Base-by-base conservation (phyloP, 2,888 invertebrate genomes). In the Leucophora obtusa region DNA sequence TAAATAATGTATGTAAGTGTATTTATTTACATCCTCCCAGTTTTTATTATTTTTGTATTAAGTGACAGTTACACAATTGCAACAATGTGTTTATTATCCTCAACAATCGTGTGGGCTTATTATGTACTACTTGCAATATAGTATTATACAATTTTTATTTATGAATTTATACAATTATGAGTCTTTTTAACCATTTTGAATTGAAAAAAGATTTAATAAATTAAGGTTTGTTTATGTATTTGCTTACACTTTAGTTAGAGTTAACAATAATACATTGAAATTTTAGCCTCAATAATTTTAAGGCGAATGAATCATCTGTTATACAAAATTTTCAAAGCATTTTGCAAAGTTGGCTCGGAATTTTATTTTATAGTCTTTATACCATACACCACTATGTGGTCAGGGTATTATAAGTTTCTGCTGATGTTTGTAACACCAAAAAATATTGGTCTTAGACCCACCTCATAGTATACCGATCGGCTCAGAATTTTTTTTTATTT, bases 1-100 rank as follows among this genome's bases (percentile, higher is more conserved):
- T 38, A 38, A 38, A 38, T 38, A 14, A 47, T n/a, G 14, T 43
- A 43, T 43, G n/a, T 38, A 38, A 38, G 38, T 47, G 43, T n/a
- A 14, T 14, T 54, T 14, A 66, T 71, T 77, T 72, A 50, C 18
- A 53, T 54, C 35, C 60, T 56, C 15, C 10, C 1, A 43, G 38
- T 43, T 18, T 10, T 15, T 10, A 56, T 56, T 28, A 5, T 56
- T 73, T 71, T 58, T 72, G 72, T 77, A 77, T 58, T 68, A 71
- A 79, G 79, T 75, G 79, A 79, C 75, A 75, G 70, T 75, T 75
- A 71, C 60, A 75, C 71, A 73, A 77, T 74, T 66, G 66, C 65
- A 77, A 77, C 66, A 66, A 81, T 77, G 73, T 77, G 77, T 68
- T 77, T 73, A 81, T 74, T 76, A 66, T 81, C 54, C 66, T 60